A percentile compares a stretch with the other conserved stretches of the same genome.
Evolutionary conservation across 2,797 vertebrate genomes (phyloP).

Genomic region (Chiroxiphia lanceolata): DNA sequence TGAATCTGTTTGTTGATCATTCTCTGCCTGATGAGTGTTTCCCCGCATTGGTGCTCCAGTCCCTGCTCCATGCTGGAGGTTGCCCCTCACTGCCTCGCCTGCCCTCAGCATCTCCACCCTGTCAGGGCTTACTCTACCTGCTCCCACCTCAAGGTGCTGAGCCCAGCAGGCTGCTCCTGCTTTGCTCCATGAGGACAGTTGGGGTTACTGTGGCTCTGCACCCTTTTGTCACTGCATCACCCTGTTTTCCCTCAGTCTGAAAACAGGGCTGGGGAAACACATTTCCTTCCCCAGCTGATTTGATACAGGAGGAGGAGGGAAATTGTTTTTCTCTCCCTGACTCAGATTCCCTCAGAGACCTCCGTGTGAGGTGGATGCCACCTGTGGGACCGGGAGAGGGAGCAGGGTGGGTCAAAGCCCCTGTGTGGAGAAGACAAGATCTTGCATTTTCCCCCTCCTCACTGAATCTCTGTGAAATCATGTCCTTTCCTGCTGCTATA

Average conservation of each 20-base stretch:
- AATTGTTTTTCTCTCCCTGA: neutral
- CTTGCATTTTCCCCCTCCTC: neutral
- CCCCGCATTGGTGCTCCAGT: rapidly evolving
- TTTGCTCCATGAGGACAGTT: neutral
- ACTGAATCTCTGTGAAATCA: neutral
- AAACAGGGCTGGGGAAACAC: neutral
- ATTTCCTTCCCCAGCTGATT: neutral
- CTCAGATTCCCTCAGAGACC: neutral
- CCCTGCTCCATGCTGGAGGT: rapidly evolving
- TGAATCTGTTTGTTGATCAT: neutral
- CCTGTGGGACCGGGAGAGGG: neutral
- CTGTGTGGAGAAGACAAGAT: neutral
- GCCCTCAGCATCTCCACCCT: neutral
- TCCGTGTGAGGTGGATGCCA: rapidly evolving
- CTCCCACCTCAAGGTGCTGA: neutral
- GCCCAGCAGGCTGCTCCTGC: neutral
- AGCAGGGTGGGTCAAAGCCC: neutral
- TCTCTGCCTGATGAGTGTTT: neutral
- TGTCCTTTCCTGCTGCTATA: neutral
- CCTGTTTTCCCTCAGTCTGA: neutral
- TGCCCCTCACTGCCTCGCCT: neutral
- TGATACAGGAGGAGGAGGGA: neutral
- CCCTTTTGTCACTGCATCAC: rapidly evolving
- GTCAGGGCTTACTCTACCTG: neutral
- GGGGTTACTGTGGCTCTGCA: neutral